A percentile compares a stretch with the other conserved stretches of the same genome.
These are phyloP conservation scores for Drosophila vallismaia DNA, from an alignment of 2,888 invertebrate species.

Conservation along the genomic window DNA sequence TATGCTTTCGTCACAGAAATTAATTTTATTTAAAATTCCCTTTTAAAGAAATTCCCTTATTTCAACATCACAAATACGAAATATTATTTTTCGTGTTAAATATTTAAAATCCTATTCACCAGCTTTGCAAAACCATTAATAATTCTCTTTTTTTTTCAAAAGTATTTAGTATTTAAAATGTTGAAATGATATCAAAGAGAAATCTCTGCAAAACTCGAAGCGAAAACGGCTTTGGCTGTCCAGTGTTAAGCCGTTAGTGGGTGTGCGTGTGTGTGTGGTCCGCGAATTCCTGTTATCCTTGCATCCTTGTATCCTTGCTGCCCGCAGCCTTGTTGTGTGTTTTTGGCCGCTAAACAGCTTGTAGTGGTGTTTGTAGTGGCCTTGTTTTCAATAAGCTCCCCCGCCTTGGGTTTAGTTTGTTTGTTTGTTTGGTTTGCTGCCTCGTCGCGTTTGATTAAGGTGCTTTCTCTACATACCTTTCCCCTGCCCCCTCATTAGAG, in stretches of 20 bases:
- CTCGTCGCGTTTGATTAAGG: conserved; percentile 1
- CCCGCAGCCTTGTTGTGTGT: background rate
- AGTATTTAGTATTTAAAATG: too few relatives aligned
- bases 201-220: background rate
- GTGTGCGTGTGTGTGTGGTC: background rate
- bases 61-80: background rate
- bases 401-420: conserved; percentile 1
- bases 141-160: background rate
- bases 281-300: background rate
- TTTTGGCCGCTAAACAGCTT: background rate
- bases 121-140: background rate
- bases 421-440: conserved; percentile 12
- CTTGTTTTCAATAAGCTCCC: conserved; percentile 1
- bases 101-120: background rate
- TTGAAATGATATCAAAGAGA: too few relatives aligned
- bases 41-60: too few relatives aligned
- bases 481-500: background rate
- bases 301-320: background rate
- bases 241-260: background rate
- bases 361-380: background rate
- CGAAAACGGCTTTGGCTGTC: background rate
- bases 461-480: background rate
- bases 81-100: background rate
- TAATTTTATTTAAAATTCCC: too few relatives aligned
- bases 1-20: too few relatives aligned